phyloP scores from a whole-genome alignment of 1,140 invertebrate genomes.

The Camponotus vicinus region DNA sequence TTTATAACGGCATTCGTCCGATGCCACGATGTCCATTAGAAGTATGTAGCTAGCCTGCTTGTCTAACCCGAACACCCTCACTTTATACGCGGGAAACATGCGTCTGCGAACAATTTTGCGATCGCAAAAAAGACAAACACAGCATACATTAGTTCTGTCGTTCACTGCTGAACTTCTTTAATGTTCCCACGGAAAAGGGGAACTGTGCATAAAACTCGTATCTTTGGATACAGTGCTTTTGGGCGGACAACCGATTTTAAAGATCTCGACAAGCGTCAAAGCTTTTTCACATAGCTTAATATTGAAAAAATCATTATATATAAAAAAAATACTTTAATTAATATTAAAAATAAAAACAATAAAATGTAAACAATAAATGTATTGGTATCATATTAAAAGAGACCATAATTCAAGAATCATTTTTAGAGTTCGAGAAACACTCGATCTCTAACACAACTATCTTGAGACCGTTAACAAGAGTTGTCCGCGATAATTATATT shows the following conservation, averaged over 20 bases:
- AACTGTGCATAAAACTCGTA: neutral
- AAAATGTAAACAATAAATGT: too few species aligned
- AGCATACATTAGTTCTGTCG: slow-evolving; percentile 77
- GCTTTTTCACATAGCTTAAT: neutral
- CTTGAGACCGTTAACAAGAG: slow-evolving; percentile 52
- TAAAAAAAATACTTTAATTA: neutral
- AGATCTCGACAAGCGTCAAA: slow-evolving; percentile 2
- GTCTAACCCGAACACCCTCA: slow-evolving; percentile 96
- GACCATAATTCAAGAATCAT: too few species aligned
- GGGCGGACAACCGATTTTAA: slow-evolving; percentile 30
- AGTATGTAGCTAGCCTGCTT: slow-evolving; percentile 97
- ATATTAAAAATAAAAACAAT: neutral
- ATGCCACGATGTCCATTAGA: slow-evolving; percentile 97
- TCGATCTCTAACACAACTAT: too few species aligned
- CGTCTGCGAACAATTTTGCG: slow-evolving; percentile 88
- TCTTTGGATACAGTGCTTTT: neutral
- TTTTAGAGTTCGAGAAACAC: slow-evolving; percentile 20
- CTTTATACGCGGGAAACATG: slow-evolving; percentile 97
- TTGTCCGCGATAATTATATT: slow-evolving; percentile 36
- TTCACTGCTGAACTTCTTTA: slow-evolving; percentile 68
- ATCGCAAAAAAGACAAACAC: slow-evolving; percentile 78
- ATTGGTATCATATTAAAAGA: neutral
- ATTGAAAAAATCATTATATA: neutral
- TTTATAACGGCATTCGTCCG: slow-evolving; percentile 97
- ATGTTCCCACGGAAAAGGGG: slow-evolving; percentile 20